phyloP scores from a whole-genome alignment of 2,888 invertebrate genomes.

The Cosmia pyralina region DNA sequence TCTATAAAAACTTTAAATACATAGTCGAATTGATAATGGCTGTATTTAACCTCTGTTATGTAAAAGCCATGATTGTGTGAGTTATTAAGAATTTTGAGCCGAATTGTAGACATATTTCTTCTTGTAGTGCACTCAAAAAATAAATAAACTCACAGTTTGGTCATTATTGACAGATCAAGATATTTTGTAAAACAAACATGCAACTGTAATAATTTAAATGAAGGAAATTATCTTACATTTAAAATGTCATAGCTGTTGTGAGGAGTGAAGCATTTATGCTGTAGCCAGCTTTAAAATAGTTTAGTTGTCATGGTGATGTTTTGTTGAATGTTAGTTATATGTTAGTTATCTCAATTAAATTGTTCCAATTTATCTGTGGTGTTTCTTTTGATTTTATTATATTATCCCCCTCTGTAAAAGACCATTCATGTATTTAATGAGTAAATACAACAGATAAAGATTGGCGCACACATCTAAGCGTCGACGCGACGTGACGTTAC shows the following conservation, averaged over 20 bases:
- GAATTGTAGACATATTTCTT: constrained; percentile 25
- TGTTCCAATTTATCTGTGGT: constrained; percentile 65
- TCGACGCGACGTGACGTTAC: no score
- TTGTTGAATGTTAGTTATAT: constrained; percentile 77
- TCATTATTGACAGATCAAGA: constrained; percentile 3
- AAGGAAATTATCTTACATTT: constrained; percentile 26
- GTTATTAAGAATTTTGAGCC: constrained; percentile 21
- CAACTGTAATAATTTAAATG: constrained; percentile 7
- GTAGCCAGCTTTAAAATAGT: constrained; percentile 86
- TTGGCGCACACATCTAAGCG: no score
- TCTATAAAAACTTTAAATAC: background rate
- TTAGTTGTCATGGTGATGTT: constrained; percentile 76
- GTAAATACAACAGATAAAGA: no score
- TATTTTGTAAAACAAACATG: constrained; percentile 20
- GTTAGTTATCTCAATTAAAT: constrained; percentile 81
- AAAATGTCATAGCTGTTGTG: constrained; percentile 28
- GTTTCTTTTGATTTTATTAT: constrained; percentile 44
- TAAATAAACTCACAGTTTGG: constrained; percentile 18
- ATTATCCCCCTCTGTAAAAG: no score
- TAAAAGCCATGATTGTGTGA: constrained; percentile 2
- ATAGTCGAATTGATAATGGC: constrained; percentile 37
- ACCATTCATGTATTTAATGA: no score
- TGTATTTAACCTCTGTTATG: constrained; percentile 1
- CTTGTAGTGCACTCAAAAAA: constrained; percentile 13
- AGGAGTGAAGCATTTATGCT: constrained; percentile 79